Evolutionary conservation across 2,797 vertebrate species (phyloP).

Genomic region (Taenioides sp.): DNA sequence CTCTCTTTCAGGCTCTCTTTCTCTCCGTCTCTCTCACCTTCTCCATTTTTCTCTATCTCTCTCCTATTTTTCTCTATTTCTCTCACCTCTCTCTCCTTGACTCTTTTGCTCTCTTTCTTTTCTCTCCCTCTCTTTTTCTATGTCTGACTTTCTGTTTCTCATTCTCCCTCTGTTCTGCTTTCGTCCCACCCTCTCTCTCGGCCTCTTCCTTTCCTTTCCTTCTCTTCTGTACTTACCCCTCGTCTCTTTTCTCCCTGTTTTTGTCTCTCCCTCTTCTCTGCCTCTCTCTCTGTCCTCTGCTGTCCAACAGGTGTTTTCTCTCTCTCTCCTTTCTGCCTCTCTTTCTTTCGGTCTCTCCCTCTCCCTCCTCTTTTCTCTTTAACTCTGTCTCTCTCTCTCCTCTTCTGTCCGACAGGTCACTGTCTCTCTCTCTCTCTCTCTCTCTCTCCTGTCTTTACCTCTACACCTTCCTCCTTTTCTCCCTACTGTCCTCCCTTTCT

Average conservation of each 20-base stretch:
- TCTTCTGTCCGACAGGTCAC: neutral
- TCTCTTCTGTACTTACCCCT: too few relatives aligned
- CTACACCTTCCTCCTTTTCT: neutral
- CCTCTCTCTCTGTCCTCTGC: neutral
- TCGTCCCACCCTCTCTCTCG: too few relatives aligned
- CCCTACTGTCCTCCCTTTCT: too few relatives aligned
- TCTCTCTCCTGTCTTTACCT: neutral
- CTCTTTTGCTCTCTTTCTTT: conserved; percentile 17
- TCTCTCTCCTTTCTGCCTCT: neutral
- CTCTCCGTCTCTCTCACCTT: neutral
- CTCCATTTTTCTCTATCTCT: conserved; percentile 4
- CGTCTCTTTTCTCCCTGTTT: too few relatives aligned
- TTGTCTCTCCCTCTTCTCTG: too few relatives aligned
- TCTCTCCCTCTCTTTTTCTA: conserved; percentile 32
- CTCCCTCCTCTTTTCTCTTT: too few relatives aligned
- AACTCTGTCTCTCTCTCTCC: neutral
- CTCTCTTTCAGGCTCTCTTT: neutral
- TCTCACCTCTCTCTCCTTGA: conserved; percentile 6
- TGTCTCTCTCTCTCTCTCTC: neutral
- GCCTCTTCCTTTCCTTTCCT: too few relatives aligned
- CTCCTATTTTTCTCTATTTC: conserved; percentile 6
- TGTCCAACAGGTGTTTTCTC: neutral
- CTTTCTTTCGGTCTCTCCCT: too few relatives aligned
- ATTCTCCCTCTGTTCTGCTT: too few relatives aligned
- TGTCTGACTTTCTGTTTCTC: too few relatives aligned